Conservation (phyloP, 2,113 vertebrate species). For the Sceloporus tristichus region DNA sequence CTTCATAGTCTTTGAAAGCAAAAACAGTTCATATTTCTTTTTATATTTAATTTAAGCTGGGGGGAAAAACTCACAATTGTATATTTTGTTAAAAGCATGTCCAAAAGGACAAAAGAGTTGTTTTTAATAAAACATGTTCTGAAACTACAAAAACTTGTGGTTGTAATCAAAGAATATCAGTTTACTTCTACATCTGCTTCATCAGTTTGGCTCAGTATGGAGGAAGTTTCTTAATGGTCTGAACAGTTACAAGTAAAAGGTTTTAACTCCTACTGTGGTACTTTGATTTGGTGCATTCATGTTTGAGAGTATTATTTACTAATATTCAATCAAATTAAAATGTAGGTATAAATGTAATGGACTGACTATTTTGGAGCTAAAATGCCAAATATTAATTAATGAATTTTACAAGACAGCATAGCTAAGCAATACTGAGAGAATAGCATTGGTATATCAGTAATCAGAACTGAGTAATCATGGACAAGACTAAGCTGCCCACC, state of each 20-base stretch:
- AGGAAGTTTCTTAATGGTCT: neutral
- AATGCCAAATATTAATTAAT: neutral
- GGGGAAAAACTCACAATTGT: neutral
- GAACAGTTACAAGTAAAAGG: neutral
- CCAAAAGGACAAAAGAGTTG: neutral
- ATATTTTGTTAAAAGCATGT: neutral
- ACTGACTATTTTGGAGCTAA: neutral
- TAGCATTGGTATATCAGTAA: neutral
- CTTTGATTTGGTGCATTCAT: neutral
- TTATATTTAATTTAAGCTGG: neutral
- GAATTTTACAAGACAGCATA: neutral
- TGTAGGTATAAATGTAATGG: neutral
- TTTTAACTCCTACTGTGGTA: neutral
- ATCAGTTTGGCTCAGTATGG: neutral
- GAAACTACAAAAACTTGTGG: neutral
- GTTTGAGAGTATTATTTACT: neutral
- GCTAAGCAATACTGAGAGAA: neutral
- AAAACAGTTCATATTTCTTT: slow-evolving; percentile 5
- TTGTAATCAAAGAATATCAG: slow-evolving; percentile 2
- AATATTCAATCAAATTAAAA: slow-evolving; percentile 6
- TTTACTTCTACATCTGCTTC: neutral
- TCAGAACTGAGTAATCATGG: neutral
- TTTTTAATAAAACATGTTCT: neutral
- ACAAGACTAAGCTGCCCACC: neutral
- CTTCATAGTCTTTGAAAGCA: neutral